Conservation (phyloP, 2,797 vertebrate genomes). For the Sardinella longiceps region DNA sequence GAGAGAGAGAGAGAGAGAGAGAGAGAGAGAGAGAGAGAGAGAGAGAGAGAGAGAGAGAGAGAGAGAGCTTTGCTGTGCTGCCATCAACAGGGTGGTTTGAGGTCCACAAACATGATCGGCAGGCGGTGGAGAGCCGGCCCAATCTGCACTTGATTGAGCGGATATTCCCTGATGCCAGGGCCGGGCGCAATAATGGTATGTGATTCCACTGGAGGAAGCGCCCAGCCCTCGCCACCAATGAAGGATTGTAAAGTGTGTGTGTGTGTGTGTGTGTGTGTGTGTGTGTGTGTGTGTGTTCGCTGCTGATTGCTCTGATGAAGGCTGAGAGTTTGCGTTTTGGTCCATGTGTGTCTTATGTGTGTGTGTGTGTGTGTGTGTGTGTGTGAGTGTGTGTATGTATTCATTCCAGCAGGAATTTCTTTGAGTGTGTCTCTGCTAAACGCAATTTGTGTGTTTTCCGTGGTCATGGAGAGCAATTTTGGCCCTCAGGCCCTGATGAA, state of each 20-base stretch:
- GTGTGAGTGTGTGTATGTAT: not conserved
- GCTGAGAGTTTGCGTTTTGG: not conserved
- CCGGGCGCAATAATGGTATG: not conserved
- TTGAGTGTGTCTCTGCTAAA: not conserved
- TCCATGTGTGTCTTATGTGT: not conserved
- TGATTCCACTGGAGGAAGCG: not conserved
- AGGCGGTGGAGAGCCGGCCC: not conserved
- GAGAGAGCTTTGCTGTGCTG: not conserved
- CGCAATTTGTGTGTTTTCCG: not conserved
- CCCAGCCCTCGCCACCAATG: not conserved
- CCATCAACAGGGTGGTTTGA: not conserved
- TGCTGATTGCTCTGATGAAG: not conserved
- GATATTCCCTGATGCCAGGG: not conserved
- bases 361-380: not conserved
- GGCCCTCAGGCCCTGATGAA: not conserved
- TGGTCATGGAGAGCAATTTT: not conserved
- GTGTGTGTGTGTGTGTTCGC: not conserved
- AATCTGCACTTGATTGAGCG: conserved; percentile 2
- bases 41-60: too few species aligned
- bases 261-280: conserved; percentile 5
- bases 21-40: not conserved
- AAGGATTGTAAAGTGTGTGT: not conserved
- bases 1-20: too few species aligned
- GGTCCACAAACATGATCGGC: not conserved
- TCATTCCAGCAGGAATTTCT: not conserved